Percentiles rank a stretch among this genome's conserved stretches.
Conservation (phyloP, 2,797 vertebrate genomes). For the Gymnodraco acuticeps region DNA sequence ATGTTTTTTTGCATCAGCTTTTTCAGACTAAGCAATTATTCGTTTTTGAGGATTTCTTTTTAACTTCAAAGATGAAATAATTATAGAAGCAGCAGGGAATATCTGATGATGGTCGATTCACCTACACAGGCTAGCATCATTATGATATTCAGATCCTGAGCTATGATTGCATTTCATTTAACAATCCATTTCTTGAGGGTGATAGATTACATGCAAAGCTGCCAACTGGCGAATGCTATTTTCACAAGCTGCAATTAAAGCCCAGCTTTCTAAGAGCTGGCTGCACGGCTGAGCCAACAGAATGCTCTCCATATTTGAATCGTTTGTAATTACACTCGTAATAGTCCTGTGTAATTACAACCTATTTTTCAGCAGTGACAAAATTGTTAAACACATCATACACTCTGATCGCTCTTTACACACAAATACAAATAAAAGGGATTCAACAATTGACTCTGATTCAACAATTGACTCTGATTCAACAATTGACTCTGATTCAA, state of each 20-base stretch:
- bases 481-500: neutral
- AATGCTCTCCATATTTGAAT: slow-evolving; percentile 25
- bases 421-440: neutral
- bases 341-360: slow-evolving; percentile 13
- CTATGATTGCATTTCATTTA: neutral
- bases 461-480: neutral
- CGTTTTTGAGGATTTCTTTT: neutral
- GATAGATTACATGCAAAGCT: neutral
- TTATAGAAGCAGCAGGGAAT: neutral
- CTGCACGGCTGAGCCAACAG: slow-evolving; percentile 2
- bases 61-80: neutral
- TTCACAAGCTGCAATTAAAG: neutral
- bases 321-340: slow-evolving; percentile 28
- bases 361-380: slow-evolving; percentile 2
- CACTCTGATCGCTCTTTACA: neutral
- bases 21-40: neutral
- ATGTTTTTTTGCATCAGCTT: neutral
- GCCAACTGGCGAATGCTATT: slow-evolving; percentile 1
- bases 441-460: neutral
- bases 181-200: neutral
- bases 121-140: neutral
- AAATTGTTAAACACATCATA: neutral
- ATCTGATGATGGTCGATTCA: neutral
- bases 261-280: slow-evolving; percentile 4
- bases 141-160: neutral